Percentiles rank a stretch among this genome's conserved stretches.
Evolutionary conservation across 1,140 invertebrate genomes (phyloP).

Genomic region (Drosophila teissieri): DNA sequence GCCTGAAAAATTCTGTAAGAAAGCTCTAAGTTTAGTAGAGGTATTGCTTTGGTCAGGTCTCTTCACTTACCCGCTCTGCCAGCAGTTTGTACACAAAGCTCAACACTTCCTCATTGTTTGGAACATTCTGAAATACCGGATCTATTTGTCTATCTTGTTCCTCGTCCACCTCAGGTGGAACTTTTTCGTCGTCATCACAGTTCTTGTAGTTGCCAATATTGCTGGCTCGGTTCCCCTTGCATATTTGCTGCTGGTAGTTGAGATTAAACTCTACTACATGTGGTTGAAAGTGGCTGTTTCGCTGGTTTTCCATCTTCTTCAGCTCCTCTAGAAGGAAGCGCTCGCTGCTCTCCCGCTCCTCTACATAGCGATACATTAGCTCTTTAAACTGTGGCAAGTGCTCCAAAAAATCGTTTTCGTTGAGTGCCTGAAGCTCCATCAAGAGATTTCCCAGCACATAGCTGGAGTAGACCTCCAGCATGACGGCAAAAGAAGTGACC

Average conservation of each 20-base stretch:
- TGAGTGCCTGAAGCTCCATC: slow-evolving; percentile 70
- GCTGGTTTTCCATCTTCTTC: slow-evolving; percentile 64
- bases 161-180: slow-evolving; percentile 46
- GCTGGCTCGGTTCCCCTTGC: slow-evolving; percentile 77
- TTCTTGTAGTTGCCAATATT: slow-evolving; percentile 81
- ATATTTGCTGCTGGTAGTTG: slow-evolving; percentile 72
- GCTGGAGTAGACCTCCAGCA: slow-evolving; percentile 75
- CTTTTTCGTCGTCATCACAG: slow-evolving; percentile 69
- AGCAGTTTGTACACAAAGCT: slow-evolving; percentile 69
- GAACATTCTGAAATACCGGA: slow-evolving; percentile 78
- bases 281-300: slow-evolving; percentile 56
- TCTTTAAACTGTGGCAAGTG: slow-evolving; percentile 58
- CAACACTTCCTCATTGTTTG: slow-evolving; percentile 70
- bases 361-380: slow-evolving; percentile 67
- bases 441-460: slow-evolving; percentile 76
- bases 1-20: slow-evolving; percentile 62
- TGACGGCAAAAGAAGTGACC: slow-evolving; percentile 69
- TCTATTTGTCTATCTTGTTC: slow-evolving; percentile 69
- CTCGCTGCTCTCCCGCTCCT: slow-evolving; percentile 71
- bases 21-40: background rate
- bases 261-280: slow-evolving; percentile 59
- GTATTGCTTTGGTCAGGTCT: background rate
- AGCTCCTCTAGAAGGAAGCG: slow-evolving; percentile 64
- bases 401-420: slow-evolving; percentile 69
- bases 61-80: slow-evolving; percentile 55